Conservation (phyloP, 2,113 vertebrate species). For the Beaufortia kweichowensis region DNA sequence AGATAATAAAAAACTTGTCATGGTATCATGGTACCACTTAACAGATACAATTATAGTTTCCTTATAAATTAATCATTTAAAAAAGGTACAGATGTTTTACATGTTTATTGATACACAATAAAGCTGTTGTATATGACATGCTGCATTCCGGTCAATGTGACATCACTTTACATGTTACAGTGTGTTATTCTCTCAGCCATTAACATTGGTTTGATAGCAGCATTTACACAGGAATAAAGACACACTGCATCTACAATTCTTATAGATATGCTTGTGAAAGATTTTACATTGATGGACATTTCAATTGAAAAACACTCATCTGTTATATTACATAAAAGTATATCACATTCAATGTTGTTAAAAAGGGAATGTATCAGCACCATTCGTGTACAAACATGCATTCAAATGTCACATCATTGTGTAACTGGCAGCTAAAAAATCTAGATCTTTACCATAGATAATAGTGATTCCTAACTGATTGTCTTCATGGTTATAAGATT, state of each 20-base stretch:
- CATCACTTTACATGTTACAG: not conserved
- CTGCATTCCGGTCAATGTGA: not conserved
- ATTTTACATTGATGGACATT: not conserved
- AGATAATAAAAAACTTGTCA: too few species aligned
- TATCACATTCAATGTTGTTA: slow-evolving; percentile 2
- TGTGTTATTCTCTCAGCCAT: not conserved
- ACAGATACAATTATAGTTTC: too few species aligned
- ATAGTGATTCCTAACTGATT: not conserved
- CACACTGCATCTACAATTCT: not conserved
- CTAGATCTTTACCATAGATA: not conserved
- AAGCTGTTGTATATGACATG: not conserved
- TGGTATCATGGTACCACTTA: too few species aligned
- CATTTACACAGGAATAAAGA: not conserved
- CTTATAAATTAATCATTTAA: too few species aligned
- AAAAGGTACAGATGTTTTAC: not conserved
- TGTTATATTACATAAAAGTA: slow-evolving; percentile 13
- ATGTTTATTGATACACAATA: slow-evolving; percentile 22
- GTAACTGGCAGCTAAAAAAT: not conserved
- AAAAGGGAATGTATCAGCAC: slow-evolving; percentile 22
- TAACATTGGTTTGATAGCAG: not conserved
- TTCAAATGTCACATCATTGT: not conserved
- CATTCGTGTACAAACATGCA: not conserved
- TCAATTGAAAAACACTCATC: not conserved
- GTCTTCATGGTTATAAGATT: not conserved
- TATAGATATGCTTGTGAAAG: not conserved